These are phyloP conservation scores for Mimas tiliae DNA, from an alignment of 2,888 invertebrate species.

Conservation along the genomic window DNA sequence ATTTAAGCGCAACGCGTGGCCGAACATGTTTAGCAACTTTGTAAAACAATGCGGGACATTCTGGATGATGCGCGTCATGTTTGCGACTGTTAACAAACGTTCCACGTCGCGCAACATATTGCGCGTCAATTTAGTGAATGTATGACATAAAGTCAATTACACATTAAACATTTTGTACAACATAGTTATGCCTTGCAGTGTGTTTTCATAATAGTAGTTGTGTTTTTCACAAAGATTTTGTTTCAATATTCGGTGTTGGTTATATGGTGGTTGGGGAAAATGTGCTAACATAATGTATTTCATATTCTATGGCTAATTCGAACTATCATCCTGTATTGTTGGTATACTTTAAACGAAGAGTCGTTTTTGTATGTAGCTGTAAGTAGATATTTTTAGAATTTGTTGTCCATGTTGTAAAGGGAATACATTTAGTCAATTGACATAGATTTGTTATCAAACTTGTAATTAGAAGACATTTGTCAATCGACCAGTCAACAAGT, in stretches of 20 bases:
- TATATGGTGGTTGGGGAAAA: slow-evolving; percentile 84
- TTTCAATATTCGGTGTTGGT: slow-evolving; percentile 70
- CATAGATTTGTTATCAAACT: neutral
- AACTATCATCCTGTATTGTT: slow-evolving; percentile 62
- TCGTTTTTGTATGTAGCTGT: neutral
- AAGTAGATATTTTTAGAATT: neutral
- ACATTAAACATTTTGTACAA: neutral
- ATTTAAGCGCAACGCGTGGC: neutral
- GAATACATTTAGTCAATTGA: no score
- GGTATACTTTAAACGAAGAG: slow-evolving; percentile 25
- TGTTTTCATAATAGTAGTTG: slow-evolving; percentile 35
- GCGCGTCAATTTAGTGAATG: neutral
- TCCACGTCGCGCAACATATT: neutral
- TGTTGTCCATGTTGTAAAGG: neutral
- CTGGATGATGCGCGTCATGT: no score
- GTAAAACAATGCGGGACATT: neutral
- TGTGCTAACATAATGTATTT: slow-evolving; percentile 81
- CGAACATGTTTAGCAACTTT: neutral
- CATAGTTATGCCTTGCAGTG: slow-evolving; percentile 2
- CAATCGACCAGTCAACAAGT: neutral
- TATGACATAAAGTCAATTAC: neutral
- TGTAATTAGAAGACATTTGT: no score
- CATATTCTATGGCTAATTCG: slow-evolving; percentile 83
- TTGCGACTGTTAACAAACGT: neutral
- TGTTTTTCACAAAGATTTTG: slow-evolving; percentile 1